phyloP scores from a whole-genome alignment of 2,797 vertebrate species.

The Fringilla coelebs region DNA sequence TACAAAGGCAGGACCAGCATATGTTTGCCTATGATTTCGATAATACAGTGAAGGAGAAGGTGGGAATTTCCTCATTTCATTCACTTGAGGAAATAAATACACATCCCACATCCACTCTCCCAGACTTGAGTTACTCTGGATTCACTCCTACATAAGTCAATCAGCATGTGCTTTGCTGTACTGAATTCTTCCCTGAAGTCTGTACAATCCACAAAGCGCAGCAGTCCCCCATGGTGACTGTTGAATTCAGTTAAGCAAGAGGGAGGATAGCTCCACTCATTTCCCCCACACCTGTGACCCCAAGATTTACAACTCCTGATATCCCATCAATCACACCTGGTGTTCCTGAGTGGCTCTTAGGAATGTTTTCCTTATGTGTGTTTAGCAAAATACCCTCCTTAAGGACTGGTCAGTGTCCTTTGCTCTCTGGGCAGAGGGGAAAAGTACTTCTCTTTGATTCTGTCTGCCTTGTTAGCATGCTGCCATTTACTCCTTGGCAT shows the following conservation, averaged over 20 bases:
- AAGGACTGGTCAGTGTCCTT: not conserved
- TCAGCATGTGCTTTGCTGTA: not conserved
- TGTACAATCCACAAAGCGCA: not conserved
- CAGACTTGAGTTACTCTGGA: not conserved
- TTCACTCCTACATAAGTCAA: not conserved
- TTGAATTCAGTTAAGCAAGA: not conserved
- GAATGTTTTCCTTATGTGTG: not conserved
- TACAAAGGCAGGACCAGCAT: not conserved
- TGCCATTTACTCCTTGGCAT: not conserved
- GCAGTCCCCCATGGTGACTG: not conserved
- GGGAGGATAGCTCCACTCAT: not conserved
- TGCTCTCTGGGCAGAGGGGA: not conserved
- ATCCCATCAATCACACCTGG: not conserved
- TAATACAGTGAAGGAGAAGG: not conserved
- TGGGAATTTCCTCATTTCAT: not conserved
- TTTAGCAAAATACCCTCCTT: not conserved
- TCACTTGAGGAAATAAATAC: not conserved
- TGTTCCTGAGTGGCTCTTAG: not conserved
- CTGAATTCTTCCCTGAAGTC: not conserved
- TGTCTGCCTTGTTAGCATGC: not conserved
- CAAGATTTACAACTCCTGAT: fast-evolving
- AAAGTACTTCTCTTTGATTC: not conserved
- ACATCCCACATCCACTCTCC: not conserved
- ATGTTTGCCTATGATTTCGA: not conserved
- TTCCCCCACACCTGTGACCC: too few relatives aligned